phyloP scores from a whole-genome alignment of 2,797 vertebrate species.

The Chloroceryle inda region DNA sequence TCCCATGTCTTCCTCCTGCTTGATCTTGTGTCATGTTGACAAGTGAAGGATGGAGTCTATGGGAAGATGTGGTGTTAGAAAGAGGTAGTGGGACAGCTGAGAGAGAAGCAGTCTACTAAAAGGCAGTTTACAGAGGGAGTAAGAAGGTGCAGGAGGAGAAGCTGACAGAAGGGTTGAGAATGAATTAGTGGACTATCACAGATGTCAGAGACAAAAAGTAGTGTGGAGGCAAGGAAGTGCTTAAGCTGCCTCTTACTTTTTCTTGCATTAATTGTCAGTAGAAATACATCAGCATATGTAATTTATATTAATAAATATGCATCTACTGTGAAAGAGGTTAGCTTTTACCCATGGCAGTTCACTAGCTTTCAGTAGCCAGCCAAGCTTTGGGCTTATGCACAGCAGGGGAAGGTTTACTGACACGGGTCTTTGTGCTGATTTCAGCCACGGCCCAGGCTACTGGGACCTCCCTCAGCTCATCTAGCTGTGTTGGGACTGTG shows the following conservation, averaged over 20 bases:
- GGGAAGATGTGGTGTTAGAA: not conserved
- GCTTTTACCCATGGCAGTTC: not conserved
- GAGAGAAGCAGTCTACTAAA: not conserved
- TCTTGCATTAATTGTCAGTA: not conserved
- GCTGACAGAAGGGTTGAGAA: not conserved
- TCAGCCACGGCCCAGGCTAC: not conserved
- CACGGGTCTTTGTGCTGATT: not conserved
- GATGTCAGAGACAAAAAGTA: not conserved
- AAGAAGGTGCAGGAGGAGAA: not conserved
- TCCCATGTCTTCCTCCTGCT: not conserved
- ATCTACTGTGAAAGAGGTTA: not conserved
- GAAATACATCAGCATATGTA: not conserved
- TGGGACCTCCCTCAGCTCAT: not conserved
- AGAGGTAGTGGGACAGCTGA: not conserved
- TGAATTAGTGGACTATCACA: not conserved
- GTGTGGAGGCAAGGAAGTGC: not conserved
- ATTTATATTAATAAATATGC: not conserved
- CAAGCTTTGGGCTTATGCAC: not conserved
- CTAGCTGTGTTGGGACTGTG: rapidly evolving
- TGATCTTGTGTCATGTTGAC: not conserved
- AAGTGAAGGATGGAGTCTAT: not conserved
- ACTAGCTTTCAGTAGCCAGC: not conserved
- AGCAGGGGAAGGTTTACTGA: not conserved
- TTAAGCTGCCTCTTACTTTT: not conserved
- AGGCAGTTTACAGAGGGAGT: not conserved